Evolutionary conservation across 2,888 invertebrate genomes (phyloP).

Genomic region (Metalampra italica): DNA sequence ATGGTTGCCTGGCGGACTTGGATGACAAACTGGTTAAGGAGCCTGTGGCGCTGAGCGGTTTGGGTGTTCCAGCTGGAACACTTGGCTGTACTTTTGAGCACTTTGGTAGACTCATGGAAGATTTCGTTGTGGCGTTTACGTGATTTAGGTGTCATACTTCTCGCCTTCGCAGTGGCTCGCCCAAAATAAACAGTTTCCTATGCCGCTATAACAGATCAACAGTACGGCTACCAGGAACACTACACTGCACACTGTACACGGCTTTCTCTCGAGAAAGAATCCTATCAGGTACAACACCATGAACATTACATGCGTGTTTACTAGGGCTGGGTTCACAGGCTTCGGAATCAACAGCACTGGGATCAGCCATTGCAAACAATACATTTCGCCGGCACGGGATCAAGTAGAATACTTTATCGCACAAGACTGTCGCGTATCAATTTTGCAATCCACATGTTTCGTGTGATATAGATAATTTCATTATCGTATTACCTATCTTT

Average conservation of each 20-base stretch:
- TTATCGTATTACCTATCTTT: slow-evolving; percentile 19
- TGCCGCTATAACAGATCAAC: slow-evolving; percentile 96
- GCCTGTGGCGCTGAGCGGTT: not conserved
- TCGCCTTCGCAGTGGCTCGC: slow-evolving; percentile 86
- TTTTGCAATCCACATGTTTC: slow-evolving; percentile 55
- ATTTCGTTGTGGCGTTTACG: slow-evolving; percentile 31
- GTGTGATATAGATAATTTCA: slow-evolving; percentile 28
- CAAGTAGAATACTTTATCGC: slow-evolving; percentile 27
- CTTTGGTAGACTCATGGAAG: slow-evolving; percentile 43
- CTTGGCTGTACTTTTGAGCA: slow-evolving; percentile 56
- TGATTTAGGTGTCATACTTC: slow-evolving; percentile 75
- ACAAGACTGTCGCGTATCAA: slow-evolving; percentile 28
- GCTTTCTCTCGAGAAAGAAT: slow-evolving; percentile 96
- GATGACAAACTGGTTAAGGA: slow-evolving; percentile 1
- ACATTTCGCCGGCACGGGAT: slow-evolving; percentile 80
- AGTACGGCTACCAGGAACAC: slow-evolving; percentile 96
- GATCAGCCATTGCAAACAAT: slow-evolving; percentile 98
- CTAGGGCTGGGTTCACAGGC: slow-evolving; percentile 96
- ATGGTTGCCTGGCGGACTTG: slow-evolving; percentile 3
- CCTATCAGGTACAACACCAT: slow-evolving; percentile 97
- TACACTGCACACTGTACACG: slow-evolving; percentile 97
- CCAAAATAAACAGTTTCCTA: slow-evolving; percentile 97
- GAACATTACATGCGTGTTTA: slow-evolving; percentile 98
- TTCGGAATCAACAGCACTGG: slow-evolving; percentile 98
- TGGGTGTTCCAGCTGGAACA: slow-evolving; percentile 29